Evolutionary conservation across 2,113 vertebrate species (phyloP).

Genomic region (Pseudonaja textilis): DNA sequence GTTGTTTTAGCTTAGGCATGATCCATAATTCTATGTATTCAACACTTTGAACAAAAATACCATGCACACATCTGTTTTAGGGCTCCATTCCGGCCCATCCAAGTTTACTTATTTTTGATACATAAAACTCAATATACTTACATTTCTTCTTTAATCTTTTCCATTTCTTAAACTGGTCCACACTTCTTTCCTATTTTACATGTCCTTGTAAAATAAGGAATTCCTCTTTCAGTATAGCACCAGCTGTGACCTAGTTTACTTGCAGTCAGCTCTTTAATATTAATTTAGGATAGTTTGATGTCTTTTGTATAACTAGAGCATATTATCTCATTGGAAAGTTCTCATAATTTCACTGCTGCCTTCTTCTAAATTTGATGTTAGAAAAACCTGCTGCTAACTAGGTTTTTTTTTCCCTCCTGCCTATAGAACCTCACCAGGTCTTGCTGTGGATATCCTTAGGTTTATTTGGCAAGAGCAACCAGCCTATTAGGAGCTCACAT

Average conservation of each 20-base stretch:
- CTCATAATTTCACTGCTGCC: not conserved
- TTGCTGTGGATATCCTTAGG: not conserved
- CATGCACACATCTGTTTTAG: not conserved
- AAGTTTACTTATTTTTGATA: not conserved
- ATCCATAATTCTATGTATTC: not conserved
- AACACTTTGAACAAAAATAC: not conserved
- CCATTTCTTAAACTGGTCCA: not conserved
- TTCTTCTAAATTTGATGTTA: not conserved
- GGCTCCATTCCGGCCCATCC: not conserved
- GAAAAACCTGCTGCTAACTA: not conserved
- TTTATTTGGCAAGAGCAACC: not conserved
- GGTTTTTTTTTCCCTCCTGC: not conserved
- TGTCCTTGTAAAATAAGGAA: not conserved
- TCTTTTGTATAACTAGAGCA: not conserved
- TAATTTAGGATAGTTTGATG: not conserved
- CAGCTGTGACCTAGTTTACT: not conserved
- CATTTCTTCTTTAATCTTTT: not conserved
- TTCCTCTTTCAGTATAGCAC: too few relatives aligned
- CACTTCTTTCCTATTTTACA: not conserved
- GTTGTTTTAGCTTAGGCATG: not conserved
- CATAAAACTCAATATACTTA: not conserved
- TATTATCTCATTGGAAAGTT: not conserved
- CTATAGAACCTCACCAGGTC: not conserved
- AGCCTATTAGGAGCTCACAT: not conserved
- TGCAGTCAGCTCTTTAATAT: not conserved